Percentiles rank a stretch among this genome's conserved stretches.
Conservation (phyloP, 2,113 vertebrate genomes). For the Centropus unirufus region DNA sequence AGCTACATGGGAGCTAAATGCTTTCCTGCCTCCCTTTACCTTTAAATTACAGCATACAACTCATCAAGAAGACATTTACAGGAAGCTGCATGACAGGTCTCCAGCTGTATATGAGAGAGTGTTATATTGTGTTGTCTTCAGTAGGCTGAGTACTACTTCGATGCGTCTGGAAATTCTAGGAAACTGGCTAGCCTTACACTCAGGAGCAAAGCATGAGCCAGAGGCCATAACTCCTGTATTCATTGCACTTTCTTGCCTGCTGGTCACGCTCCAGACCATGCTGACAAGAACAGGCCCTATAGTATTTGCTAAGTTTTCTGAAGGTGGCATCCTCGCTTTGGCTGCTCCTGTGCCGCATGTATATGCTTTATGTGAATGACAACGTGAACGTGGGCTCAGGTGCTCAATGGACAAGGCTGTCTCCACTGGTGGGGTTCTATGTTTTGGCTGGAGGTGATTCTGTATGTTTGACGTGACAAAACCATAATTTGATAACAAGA, state of each 20-base stretch:
- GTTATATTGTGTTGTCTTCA: background rate
- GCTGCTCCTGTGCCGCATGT: accelerated
- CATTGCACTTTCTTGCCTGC: background rate
- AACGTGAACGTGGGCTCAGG: background rate
- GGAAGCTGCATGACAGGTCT: background rate
- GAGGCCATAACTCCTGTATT: background rate
- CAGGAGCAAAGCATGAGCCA: background rate
- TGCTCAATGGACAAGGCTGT: background rate
- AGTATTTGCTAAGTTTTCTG: background rate
- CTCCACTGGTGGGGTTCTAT: accelerated
- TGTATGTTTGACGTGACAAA: background rate
- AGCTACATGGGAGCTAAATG: background rate
- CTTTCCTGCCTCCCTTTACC: background rate
- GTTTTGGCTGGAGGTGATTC: background rate
- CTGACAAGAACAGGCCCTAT: background rate
- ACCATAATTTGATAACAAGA: background rate
- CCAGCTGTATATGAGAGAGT: background rate
- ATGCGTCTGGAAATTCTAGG: background rate
- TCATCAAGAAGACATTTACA: background rate
- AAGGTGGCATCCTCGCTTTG: accelerated
- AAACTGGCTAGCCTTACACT: background rate
- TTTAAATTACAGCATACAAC: background rate
- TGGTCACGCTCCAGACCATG: background rate
- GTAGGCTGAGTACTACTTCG: background rate
- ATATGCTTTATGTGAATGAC: background rate